phyloP scores from a whole-genome alignment of 2,888 invertebrate species.

The Pachymerium ferrugineum region DNA sequence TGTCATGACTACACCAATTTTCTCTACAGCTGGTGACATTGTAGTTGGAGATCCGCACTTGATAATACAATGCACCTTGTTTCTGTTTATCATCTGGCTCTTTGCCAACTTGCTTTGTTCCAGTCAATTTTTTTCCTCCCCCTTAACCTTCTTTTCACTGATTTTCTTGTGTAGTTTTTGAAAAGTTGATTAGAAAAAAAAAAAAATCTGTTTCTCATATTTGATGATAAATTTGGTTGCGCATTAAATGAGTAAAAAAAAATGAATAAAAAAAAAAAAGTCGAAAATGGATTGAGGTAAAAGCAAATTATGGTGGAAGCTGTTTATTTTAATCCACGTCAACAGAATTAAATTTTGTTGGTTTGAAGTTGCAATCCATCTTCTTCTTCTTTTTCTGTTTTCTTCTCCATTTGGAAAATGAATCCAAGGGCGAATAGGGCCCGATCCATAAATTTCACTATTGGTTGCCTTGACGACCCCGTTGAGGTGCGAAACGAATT shows the following conservation, averaged over 20 bases:
- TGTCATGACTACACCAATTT: no score
- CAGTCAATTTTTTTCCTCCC: neutral
- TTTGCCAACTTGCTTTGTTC: neutral
- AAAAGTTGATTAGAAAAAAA: no score
- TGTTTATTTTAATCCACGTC: constrained; percentile 16
- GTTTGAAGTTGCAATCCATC: constrained; percentile 22
- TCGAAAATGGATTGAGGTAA: neutral
- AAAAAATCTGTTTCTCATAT: no score
- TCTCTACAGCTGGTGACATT: no score
- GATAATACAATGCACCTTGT: neutral
- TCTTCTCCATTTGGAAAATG: constrained; percentile 20
- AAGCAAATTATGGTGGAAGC: neutral
- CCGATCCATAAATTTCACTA: constrained; percentile 27
- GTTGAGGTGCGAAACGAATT: constrained; percentile 25
- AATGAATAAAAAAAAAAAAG: no score
- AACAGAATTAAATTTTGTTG: constrained; percentile 10
- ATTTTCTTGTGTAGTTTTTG: neutral
- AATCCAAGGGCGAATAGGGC: constrained; percentile 23
- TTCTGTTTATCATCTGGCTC: constrained; percentile 1
- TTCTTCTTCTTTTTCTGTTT: constrained; percentile 12
- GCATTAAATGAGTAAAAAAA: no score
- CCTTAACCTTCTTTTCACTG: neutral
- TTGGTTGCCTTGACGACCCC: constrained; percentile 23
- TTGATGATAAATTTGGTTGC: no score
- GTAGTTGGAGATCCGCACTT: no score